Evolutionary conservation across 1,140 invertebrate genomes (phyloP), one percentile per base, ranked within the genome.

Genomic region (Halotydeus destructor): DNA sequence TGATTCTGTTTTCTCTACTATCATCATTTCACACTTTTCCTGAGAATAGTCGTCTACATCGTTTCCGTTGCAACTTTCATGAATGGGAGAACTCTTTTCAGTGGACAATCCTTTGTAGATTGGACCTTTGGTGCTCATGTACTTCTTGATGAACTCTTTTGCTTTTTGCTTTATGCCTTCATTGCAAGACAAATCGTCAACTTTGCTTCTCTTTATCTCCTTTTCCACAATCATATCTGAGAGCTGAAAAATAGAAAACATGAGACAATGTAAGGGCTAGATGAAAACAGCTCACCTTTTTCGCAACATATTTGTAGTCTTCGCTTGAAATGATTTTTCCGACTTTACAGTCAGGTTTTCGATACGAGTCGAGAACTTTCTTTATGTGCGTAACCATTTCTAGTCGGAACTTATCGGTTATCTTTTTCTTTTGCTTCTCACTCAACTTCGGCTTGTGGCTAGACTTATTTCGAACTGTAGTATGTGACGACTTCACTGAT

Each of bases 151-250:
- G 61, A 83, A 96, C 59, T 89, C 88, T 58, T 78, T 80, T 2
- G 85, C 81, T 64, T 94, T 94, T 45, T 77, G 71, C 49, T 80
- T 81, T 0, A 94, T 86, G 46, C 80, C 86, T 42, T 93, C 84
- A 46, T 81, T 88, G 49, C 85, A 81, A 48, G 79, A 71, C 25
- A 91, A 57, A 50, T 85, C 78, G 51, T 86, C 81, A 0, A 83
- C 76, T 40, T 72, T 74, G 41, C 76, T 74, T 53, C 84, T 85
- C 54, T 86, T 88, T 55, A 89, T 60, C 60, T 94, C 88, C 64
- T 97, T 96, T 34, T 83, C 70, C 69, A 91, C 75, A n/a, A 97
- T 82, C 60, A 88, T 84, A 61, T 93, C 84, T 1, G 86, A 94
- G 19, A 96, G 63, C 86, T 93, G 66, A 34, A 71, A 68, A 54